Evolutionary conservation across 2,888 invertebrate genomes (phyloP), one percentile per base, ranked within the genome.

Genomic region (Oscheius sp.): DNA sequence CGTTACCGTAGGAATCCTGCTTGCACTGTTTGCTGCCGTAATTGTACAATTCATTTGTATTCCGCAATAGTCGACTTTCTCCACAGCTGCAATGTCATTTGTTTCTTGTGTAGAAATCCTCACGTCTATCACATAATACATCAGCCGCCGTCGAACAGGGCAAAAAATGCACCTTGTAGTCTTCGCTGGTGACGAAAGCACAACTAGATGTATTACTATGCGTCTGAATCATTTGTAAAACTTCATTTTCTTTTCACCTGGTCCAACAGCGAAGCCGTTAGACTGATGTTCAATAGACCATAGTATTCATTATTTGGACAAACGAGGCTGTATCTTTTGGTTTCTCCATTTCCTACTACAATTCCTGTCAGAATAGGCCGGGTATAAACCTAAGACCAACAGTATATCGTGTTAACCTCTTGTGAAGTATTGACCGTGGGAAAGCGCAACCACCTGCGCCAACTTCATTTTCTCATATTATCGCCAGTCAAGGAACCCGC

Each of bases 101-200:
- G 33, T 8, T 24, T 26, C 17, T 20, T 22, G 20, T 20, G 22
- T 24, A 24, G 38, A 45, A 2, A 3, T 17, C 24, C 72, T 56
- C 61, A 82, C 82, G 82, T 44, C 71, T 59, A 50, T 79, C 78
- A 68, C 82, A 82, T 9, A 82, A 70, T 9, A 73, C 75, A 38
- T 71, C 70, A 0, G 78, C 67, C 3, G 49, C 54, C 8, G 66
- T 70, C 9, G 61, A 20, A 67, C 82, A 82, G 6, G 62, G 57
- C 4, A 57, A 68, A 51, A 75, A 81, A 24, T 70, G 67, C 33
- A 82, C 47, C 49, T 69, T 73, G 54, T 62, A 62, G 36, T 73
- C 66, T 1, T 45, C 22, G 17, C 71, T 66, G 8, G 68, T 65
- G 36, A 80, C 56, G 63, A 75, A 78, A 14, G 78, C 62, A 26